Evolutionary conservation across 2,113 vertebrate species (phyloP), one percentile per base, ranked within the genome.

Genomic region (Pluvialis apricaria): DNA sequence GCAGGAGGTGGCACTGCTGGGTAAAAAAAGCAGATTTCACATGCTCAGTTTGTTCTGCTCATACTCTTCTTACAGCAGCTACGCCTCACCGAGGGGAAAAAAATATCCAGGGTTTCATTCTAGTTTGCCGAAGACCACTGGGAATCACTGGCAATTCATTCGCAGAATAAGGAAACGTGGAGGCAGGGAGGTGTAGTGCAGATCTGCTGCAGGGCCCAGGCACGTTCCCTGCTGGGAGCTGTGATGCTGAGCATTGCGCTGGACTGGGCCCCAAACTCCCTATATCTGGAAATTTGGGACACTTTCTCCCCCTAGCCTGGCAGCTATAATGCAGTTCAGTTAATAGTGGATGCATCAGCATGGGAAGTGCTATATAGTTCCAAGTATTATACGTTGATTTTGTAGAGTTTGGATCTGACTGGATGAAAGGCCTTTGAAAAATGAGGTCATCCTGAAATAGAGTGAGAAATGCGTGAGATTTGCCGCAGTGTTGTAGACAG

Each of bases 1-100:
- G 9, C 90, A 49, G 79, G 15, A 69, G 84, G n/a, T 21, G 73
- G 55, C 65, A 29, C 64, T 31, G 76, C 76, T 19, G 71, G 29
- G 9, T 18, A 42, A 54, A n/a, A n/a, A 44, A 26, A 38, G 24
- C 2, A 15, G 20, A 4, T 51, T 15, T 22, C 61, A 7, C 6
- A 1, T 1, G 11, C 11, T 6, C 10, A 0, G 16, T 24, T 66
- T 8, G 38, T 26, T 24, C 1, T 0, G 3, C 22, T 55, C 40
- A 3, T 11, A 0, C 20, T 58, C 26, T 11, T 15, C 36, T 3
- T 31, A 42, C 13, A 9, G 66, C 10, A 28, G 47, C 45, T 51
- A 24, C 25, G 49, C 22, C 49, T 51, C 49, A 24, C 49, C 22
- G 4, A 32, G 20, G 51, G 32, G 16, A 20, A 40, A 18, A n/a